Evolutionary conservation across 2,113 vertebrate species (phyloP).

Genomic region (Myrmophylax atrothorax): DNA sequence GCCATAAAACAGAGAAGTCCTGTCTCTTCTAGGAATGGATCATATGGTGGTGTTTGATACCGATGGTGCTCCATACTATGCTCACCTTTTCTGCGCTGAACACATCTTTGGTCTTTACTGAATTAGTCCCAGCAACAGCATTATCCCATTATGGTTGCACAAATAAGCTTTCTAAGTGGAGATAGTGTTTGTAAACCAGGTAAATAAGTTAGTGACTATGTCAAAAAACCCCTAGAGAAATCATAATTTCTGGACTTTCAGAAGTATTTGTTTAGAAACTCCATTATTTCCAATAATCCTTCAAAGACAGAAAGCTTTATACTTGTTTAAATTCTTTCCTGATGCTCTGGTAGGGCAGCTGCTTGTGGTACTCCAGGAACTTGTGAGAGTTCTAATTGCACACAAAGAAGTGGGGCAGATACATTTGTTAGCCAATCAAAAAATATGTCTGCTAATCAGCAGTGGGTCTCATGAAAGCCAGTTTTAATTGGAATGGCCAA

Average conservation of each 20-base stretch:
- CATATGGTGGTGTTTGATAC: neutral
- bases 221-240: neutral
- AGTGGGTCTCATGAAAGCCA: neutral
- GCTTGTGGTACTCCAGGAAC: neutral
- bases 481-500: neutral
- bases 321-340: neutral
- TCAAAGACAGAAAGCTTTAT: neutral
- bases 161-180: neutral
- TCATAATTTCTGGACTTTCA: neutral
- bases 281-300: neutral
- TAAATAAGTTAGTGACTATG: fast-evolving
- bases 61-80: neutral
- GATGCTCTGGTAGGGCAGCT: neutral
- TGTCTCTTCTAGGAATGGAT: neutral
- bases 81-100: neutral
- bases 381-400: neutral
- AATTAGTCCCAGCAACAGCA: neutral
- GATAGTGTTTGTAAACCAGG: neutral
- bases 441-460: neutral
- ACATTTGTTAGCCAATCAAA: neutral
- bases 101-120: neutral
- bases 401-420: neutral
- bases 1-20: neutral
- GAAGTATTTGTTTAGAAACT: neutral
- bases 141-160: neutral